These are phyloP conservation scores for Cremastinae sp. DNA, from an alignment of 2,888 invertebrate genomes.

Conservation along the genomic window DNA sequence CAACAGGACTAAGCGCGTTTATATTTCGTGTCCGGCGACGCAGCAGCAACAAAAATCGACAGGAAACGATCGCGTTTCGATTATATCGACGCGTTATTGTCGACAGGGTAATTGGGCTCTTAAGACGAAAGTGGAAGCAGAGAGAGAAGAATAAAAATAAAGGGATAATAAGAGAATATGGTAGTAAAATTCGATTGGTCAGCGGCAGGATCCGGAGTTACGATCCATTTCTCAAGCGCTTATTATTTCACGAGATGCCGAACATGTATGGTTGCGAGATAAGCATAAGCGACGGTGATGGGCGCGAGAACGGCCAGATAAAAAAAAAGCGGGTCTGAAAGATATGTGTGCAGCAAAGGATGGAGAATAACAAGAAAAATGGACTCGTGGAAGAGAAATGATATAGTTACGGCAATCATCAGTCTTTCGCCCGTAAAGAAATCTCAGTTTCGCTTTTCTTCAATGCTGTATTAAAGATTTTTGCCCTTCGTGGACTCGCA, in stretches of 20 bases:
- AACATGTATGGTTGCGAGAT: constrained; percentile 17
- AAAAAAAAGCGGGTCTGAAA: constrained; percentile 29
- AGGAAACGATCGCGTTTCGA: constrained; percentile 56
- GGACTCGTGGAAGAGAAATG: constrained; percentile 34
- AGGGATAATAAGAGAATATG: constrained; percentile 25
- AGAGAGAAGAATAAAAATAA: constrained; percentile 30
- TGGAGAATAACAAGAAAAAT: constrained; percentile 33
- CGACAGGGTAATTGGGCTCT: constrained; percentile 60
- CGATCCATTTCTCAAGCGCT: constrained; percentile 48
- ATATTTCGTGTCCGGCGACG: constrained; percentile 19
- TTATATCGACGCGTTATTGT: constrained; percentile 59
- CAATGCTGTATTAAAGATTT: constrained; percentile 1
- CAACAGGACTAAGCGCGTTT: constrained; percentile 34
- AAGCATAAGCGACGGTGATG: constrained; percentile 55
- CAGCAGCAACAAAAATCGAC: constrained; percentile 3
- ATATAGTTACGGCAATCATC: constrained; percentile 40
- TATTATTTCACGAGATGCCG: constrained; percentile 31
- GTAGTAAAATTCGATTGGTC: constrained; percentile 61
- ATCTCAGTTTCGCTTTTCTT: not conserved
- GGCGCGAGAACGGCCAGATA: constrained; percentile 44
- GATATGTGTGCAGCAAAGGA: constrained; percentile 5
- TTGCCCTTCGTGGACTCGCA: constrained; percentile 4
- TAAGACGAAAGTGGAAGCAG: constrained; percentile 46
- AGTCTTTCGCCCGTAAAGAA: constrained; percentile 9
- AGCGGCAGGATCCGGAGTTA: constrained; percentile 54